These are phyloP conservation scores for Liasis olivaceus DNA, from an alignment of 2,797 vertebrate genomes.

Conservation along the genomic window DNA sequence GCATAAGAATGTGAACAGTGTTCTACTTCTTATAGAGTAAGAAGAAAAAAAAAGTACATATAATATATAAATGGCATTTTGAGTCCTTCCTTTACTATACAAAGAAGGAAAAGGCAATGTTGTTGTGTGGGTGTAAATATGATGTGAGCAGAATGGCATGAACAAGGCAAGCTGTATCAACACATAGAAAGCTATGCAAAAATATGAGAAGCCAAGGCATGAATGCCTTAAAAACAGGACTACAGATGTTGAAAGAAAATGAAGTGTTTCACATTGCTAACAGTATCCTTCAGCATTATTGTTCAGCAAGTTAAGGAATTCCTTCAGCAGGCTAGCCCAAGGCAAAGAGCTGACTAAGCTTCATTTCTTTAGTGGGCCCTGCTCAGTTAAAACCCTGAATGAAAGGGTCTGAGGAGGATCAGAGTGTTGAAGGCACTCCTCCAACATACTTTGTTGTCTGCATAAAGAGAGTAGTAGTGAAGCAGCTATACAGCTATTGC, in stretches of 20 bases:
- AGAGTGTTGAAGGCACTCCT: neutral
- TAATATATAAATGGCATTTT: constrained; percentile 23
- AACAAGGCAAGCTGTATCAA: neutral
- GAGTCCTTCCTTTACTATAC: neutral
- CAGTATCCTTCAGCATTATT: no score
- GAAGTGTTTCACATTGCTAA: neutral
- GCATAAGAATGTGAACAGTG: neutral
- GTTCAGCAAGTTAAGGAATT: neutral
- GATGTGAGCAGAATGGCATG: neutral
- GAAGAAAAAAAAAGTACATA: constrained; percentile 12
- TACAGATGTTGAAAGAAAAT: neutral
- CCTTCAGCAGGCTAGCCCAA: neutral
- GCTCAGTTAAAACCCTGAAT: no score
- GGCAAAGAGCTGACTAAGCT: no score
- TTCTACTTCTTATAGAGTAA: constrained; percentile 14
- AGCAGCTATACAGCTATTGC: no score
- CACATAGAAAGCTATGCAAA: neutral
- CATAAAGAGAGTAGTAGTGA: neutral
- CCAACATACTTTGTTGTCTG: neutral
- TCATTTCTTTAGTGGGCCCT: no score
- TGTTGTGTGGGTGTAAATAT: neutral
- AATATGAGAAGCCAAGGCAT: neutral
- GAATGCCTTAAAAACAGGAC: no score
- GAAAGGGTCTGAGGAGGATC: no score
- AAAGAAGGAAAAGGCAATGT: neutral